Evolutionary conservation across 2,797 vertebrate species (phyloP).

Genomic region (Sebastes baramenuke): DNA sequence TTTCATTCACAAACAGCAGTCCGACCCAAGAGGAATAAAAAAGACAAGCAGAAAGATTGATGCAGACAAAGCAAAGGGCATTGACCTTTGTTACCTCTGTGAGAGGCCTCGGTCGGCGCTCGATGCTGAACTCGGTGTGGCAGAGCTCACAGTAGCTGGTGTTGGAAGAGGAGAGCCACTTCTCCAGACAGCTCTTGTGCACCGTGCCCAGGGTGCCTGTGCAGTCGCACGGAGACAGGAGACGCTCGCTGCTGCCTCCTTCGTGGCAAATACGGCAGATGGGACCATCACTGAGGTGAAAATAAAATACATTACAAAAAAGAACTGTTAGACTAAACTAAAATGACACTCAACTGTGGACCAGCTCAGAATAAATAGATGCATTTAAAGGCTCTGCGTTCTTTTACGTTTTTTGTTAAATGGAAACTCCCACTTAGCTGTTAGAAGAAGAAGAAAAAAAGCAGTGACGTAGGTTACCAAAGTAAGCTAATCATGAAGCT

Average conservation of each 20-base stretch:
- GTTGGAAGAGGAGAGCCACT: constrained; percentile 97
- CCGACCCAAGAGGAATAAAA: background rate
- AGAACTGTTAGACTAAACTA: background rate
- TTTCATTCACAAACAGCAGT: background rate
- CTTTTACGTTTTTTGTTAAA: too few species aligned
- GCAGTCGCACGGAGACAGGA: constrained; percentile 94
- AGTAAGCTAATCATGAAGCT: too few species aligned
- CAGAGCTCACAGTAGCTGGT: constrained; percentile 98
- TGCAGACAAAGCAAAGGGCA: constrained; percentile 51
- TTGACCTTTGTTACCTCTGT: constrained; percentile 88
- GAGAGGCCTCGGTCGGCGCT: constrained; percentile 91
- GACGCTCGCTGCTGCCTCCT: constrained; percentile 87
- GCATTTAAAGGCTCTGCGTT: background rate
- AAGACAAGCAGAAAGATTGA: constrained; percentile 4
- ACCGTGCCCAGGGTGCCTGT: constrained; percentile 93
- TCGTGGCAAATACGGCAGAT: constrained; percentile 98
- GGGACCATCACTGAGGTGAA: constrained; percentile 87
- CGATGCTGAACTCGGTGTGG: constrained; percentile 94
- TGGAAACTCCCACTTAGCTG: too few species aligned
- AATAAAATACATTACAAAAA: background rate
- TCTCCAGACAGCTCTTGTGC: constrained; percentile 96
- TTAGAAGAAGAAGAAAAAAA: too few species aligned
- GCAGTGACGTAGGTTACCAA: too few species aligned
- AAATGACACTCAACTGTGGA: background rate
- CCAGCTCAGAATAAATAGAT: background rate